Conservation (phyloP, 2,797 vertebrate species). For the Varecia variegata region DNA sequence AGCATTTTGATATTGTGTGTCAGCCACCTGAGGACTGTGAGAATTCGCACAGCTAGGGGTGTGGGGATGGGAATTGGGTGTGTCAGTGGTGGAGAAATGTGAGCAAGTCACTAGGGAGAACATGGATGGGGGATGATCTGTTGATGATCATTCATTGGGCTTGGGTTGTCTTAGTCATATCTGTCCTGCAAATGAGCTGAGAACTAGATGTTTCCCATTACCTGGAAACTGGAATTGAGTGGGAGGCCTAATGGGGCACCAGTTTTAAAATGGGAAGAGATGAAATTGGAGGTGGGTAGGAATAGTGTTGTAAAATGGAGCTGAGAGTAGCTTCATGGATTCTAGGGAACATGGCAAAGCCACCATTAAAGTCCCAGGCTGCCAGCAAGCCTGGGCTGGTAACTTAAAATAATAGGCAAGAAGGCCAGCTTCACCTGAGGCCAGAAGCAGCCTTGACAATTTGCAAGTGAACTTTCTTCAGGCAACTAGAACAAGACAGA, state of each 20-base stretch:
- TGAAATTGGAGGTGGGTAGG: not conserved
- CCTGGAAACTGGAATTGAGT: not conserved
- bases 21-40: not conserved
- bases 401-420: conserved; percentile 26
- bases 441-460: not conserved
- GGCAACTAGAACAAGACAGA: not conserved
- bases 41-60: not conserved
- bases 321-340: not conserved
- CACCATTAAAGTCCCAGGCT: not conserved
- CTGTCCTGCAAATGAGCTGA: not conserved
- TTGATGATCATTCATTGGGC: not conserved
- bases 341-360: conserved; percentile 23
- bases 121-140: not conserved
- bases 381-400: not conserved
- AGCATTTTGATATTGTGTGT: not conserved
- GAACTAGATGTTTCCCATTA: not conserved
- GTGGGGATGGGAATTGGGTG: not conserved
- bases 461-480: conserved; percentile 20
- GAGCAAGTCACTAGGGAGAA: not conserved
- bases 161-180: not conserved
- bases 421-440: not conserved
- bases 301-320: not conserved
- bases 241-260: not conserved
- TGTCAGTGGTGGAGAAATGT: not conserved
- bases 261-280: conserved; percentile 4